Percentiles rank a stretch among this genome's conserved stretches.
phyloP scores from a whole-genome alignment of 1,140 invertebrate species.

The Micrasema longulum region DNA sequence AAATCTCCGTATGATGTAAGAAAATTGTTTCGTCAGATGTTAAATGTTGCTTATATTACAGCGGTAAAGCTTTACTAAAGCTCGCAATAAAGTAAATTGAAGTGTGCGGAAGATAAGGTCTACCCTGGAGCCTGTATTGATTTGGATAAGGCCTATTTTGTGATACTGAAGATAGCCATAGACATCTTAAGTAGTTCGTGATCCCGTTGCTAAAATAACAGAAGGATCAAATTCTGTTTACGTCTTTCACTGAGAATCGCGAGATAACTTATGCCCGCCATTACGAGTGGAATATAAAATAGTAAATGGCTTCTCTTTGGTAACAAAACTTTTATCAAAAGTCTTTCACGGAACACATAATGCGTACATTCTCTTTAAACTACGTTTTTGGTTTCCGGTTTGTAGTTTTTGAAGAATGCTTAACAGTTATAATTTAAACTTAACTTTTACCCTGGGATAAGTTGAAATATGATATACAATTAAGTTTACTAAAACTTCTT shows the following conservation, averaged over 20 bases:
- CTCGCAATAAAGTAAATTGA: slow-evolving; percentile 26
- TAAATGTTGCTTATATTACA: slow-evolving; percentile 15
- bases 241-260: slow-evolving; percentile 1
- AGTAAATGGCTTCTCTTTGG: too few species aligned
- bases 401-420: too few species aligned
- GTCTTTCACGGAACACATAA: too few species aligned
- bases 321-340: too few species aligned
- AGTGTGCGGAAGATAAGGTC: slow-evolving; percentile 22
- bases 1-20: too few species aligned
- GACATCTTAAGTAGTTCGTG: slow-evolving; percentile 31
- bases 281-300: too few species aligned
- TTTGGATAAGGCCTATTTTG: slow-evolving; percentile 34
- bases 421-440: too few species aligned
- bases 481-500: too few species aligned
- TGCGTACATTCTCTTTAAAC: too few species aligned
- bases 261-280: neutral
- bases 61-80: slow-evolving; percentile 32
- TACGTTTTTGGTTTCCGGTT: too few species aligned
- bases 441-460: too few species aligned
- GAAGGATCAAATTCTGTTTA: slow-evolving; percentile 34
- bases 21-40: neutral
- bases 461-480: too few species aligned
- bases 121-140: slow-evolving; percentile 36
- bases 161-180: slow-evolving; percentile 22
- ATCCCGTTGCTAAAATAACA: slow-evolving; percentile 41